Conservation (phyloP, 1,140 invertebrate genomes). For the Orchesella cincta region DNA sequence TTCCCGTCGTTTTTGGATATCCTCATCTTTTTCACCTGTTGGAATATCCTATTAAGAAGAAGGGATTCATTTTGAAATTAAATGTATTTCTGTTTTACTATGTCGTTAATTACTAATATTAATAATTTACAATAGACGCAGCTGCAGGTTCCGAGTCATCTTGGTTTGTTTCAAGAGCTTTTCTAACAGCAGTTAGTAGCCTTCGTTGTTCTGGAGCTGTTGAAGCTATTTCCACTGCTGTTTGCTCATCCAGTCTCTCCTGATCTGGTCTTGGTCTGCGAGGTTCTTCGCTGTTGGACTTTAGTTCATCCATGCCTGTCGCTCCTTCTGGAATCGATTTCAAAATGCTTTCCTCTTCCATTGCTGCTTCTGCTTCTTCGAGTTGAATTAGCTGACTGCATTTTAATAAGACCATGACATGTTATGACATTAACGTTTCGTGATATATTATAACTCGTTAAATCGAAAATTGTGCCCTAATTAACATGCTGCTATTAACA, state of each 20-base stretch:
- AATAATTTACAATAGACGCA: background rate
- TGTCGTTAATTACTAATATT: background rate
- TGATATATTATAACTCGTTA: too few species aligned
- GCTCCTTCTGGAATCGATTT: constrained; percentile 7
- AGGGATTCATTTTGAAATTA: background rate
- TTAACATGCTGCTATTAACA: too few species aligned
- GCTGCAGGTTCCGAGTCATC: background rate
- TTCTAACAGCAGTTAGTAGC: constrained; percentile 41
- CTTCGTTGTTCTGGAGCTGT: constrained; percentile 44
- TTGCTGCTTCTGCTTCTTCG: constrained; percentile 10
- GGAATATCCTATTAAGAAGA: background rate
- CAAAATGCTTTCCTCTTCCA: constrained; percentile 25
- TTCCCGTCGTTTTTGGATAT: constrained; percentile 76
- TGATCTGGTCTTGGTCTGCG: background rate
- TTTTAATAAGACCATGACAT: background rate
- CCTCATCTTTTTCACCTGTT: constrained; percentile 58
- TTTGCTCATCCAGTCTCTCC: constrained; percentile 25
- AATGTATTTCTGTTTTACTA: background rate
- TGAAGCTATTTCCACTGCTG: constrained; percentile 38
- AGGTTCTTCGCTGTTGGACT: background rate
- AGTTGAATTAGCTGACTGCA: constrained; percentile 17
- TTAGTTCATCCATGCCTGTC: background rate
- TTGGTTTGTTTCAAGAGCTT: constrained; percentile 36
- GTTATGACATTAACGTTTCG: too few species aligned
- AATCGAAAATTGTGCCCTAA: too few species aligned